Evolutionary conservation across 2,888 invertebrate species (phyloP).

Genomic region (Caenorhabditis virilis): DNA sequence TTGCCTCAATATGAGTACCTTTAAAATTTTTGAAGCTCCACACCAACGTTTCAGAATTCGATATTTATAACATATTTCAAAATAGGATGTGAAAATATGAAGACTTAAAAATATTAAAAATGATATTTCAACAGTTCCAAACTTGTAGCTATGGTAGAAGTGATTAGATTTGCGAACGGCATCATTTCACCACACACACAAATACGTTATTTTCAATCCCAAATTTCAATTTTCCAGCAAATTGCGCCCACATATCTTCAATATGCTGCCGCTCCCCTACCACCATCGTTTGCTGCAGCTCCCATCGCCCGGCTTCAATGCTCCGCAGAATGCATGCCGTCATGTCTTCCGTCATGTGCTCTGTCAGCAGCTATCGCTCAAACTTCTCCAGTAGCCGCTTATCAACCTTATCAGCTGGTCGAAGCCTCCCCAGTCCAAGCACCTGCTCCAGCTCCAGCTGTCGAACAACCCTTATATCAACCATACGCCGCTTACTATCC

Average conservation of each 20-base stretch:
- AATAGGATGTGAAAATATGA: too few relatives aligned
- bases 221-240: too few relatives aligned
- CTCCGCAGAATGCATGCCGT: slow-evolving; percentile 22
- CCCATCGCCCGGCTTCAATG: slow-evolving; percentile 29
- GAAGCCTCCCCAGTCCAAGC: neutral
- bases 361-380: slow-evolving; percentile 2
- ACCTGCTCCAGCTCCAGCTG: slow-evolving; percentile 2
- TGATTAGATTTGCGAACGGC: too few relatives aligned
- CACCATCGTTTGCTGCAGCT: neutral
- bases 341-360: slow-evolving; percentile 29
- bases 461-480: slow-evolving; percentile 7
- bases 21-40: too few relatives aligned
- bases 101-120: too few relatives aligned
- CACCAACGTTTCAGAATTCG: too few relatives aligned
- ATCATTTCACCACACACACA: too few relatives aligned
- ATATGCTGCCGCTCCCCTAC: slow-evolving; percentile 7
- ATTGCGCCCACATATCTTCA: slow-evolving; percentile 23
- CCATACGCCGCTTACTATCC: slow-evolving; percentile 6
- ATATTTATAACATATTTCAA: too few relatives aligned
- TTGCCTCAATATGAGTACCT: too few relatives aligned
- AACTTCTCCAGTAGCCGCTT: slow-evolving; percentile 2
- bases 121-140: too few relatives aligned
- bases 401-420: slow-evolving; percentile 16
- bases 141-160: too few relatives aligned
- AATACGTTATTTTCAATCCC: too few relatives aligned